Evolutionary conservation across 1,140 invertebrate species (phyloP).

Genomic region (Tetramorium parvispinum): DNA sequence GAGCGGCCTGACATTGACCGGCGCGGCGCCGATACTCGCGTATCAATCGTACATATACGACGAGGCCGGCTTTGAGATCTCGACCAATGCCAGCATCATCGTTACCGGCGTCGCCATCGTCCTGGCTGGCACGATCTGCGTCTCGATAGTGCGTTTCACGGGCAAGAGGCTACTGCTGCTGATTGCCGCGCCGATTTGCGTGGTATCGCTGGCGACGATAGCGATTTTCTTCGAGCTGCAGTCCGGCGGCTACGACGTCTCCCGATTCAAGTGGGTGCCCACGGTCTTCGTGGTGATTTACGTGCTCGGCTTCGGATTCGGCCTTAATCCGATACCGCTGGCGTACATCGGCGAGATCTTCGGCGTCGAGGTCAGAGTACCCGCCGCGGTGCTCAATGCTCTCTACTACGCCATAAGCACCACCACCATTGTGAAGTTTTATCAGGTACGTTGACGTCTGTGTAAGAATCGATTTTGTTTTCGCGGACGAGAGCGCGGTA

Average conservation of each 20-base stretch:
- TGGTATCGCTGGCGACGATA: conserved; percentile 87
- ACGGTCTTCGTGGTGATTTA: conserved; percentile 80
- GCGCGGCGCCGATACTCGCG: conserved; percentile 94
- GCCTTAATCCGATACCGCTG: conserved; percentile 83
- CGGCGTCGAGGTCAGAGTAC: conserved; percentile 83
- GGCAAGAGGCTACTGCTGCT: conserved; percentile 91
- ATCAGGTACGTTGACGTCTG: conserved; percentile 79
- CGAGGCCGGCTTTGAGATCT: conserved; percentile 89
- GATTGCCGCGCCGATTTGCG: conserved; percentile 89
- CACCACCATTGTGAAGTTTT: conserved; percentile 81
- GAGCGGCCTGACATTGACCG: conserved; percentile 92
- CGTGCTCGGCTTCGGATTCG: conserved; percentile 81
- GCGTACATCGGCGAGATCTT: conserved; percentile 85
- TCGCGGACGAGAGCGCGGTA: conserved; percentile 29
- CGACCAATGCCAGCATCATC: conserved; percentile 89
- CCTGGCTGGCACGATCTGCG: conserved; percentile 89
- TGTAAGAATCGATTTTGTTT: conserved; percentile 52
- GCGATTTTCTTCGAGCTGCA: conserved; percentile 89
- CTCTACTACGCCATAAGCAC: conserved; percentile 82
- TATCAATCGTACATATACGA: conserved; percentile 92
- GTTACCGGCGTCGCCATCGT: conserved; percentile 93
- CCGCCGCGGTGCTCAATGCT: conserved; percentile 82
- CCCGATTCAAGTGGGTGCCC: conserved; percentile 77
- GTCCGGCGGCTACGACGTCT: conserved; percentile 82
- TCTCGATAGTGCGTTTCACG: conserved; percentile 90